Evolutionary conservation across 2,113 vertebrate species (phyloP), one percentile per base, ranked within the genome.

Genomic region (Mus spicilegus): DNA sequence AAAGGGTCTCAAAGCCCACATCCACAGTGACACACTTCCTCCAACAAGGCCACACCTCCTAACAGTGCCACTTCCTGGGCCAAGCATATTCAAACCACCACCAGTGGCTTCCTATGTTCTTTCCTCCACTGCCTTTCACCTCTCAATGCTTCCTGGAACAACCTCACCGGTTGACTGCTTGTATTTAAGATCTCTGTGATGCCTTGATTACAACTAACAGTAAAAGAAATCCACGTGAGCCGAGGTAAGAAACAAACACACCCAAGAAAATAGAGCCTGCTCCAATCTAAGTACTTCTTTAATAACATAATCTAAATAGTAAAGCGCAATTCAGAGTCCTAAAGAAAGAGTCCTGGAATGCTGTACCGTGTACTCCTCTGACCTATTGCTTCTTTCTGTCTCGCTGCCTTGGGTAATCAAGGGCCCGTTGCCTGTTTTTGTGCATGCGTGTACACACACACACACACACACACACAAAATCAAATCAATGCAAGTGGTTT

Each of bases 211-310:
- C n/a, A 67, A 46, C 30, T 69, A 36, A 56, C 42, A 58, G 22
- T 0, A 30, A 4, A 1, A 0, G 7, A 76, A 65, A 46, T 56
- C 24, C 46, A 39, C 9, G 39, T 91, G 16, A 39, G 8, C 2
- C 3, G 9, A 76, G 1, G 2, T 69, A 70, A 70, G 56, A 33
- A 54, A 46, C 11, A 10, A 56, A 70, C 1, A n/a, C 67, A 33
- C 42, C 8, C 33, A 5, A 14, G 16, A 93, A 36, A 10, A 36
- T 1, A 54, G 39, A 78, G 20, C 5, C 69, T 72, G 16, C 16
- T 30, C 36, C 39, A 46, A 3, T 5, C 30, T 7, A 17, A 16
- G 20, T 13, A 67, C 24, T 58, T 11, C 12, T 75, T 89, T 69
- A 20, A 39, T 4, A 33, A 20, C 28, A 5, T 65, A 46, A 85